Percentiles rank a stretch among this genome's conserved stretches.
These are phyloP conservation scores for Oreochromis mossambicus DNA, from an alignment of 2,797 vertebrate species.

Conservation along the genomic window DNA sequence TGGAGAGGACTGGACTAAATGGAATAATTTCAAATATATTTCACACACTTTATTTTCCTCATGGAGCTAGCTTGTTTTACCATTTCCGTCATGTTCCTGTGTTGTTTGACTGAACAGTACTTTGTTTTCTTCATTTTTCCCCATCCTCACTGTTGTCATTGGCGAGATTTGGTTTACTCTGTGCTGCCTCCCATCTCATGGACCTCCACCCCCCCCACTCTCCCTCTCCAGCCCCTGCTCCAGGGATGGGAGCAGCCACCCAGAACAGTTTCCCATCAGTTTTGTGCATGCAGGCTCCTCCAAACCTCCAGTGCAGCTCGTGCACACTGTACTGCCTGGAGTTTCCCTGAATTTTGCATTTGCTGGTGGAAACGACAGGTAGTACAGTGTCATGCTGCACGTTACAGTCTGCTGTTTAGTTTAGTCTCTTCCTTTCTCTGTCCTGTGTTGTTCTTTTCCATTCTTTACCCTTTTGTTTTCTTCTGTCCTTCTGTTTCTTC, in stretches of 20 bases:
- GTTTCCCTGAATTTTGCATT: conserved; percentile 45
- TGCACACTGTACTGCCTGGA: conserved; percentile 62
- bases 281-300: conserved; percentile 93
- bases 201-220: conserved; percentile 72
- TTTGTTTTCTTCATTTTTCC: conserved; percentile 55
- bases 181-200: conserved; percentile 63
- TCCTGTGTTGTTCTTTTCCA: conserved; percentile 14
- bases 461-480: conserved; percentile 8
- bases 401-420: conserved; percentile 16
- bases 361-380: conserved; percentile 60
- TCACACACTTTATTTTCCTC: background rate
- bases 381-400: conserved; percentile 67
- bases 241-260: conserved; percentile 88
- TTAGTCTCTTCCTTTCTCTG: background rate
- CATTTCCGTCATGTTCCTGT: conserved; percentile 10
- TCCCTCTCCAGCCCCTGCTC: conserved; percentile 79
- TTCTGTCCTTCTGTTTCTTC: background rate
- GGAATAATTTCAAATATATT: accelerated
- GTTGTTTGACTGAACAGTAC: conserved; percentile 76
- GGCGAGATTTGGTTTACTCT: conserved; percentile 68
- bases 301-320: conserved; percentile 16
- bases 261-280: conserved; percentile 96
- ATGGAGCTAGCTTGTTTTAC: background rate
- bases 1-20: background rate
- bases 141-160: conserved; percentile 42